Evolutionary conservation across 2,113 vertebrate species (phyloP).

Genomic region (Raphicerus campestris): DNA sequence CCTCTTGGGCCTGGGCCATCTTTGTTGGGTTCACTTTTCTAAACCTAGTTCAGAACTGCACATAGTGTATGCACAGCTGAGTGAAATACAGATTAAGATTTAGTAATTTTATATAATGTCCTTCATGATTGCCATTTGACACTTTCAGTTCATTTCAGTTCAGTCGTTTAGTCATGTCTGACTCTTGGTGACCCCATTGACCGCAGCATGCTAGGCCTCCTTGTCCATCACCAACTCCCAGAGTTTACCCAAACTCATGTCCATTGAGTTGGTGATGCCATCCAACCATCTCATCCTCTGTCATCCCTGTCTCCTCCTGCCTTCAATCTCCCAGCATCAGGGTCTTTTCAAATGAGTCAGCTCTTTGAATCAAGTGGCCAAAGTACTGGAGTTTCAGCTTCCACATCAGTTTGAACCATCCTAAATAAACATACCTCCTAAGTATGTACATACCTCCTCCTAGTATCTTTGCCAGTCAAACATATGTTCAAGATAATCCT

Average conservation of each 20-base stretch:
- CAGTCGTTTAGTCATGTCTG: neutral
- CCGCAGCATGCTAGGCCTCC: rapidly evolving
- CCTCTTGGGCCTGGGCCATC: neutral
- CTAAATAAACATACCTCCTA: neutral
- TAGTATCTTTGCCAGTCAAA: neutral
- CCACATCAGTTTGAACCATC: neutral
- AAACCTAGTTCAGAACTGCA: neutral
- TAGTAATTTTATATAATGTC: neutral
- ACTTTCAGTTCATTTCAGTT: neutral
- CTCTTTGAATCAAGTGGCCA: neutral
- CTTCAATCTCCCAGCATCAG: neutral
- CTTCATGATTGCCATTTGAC: neutral
- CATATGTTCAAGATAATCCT: neutral
- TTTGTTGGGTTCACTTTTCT: neutral
- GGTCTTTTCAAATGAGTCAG: neutral
- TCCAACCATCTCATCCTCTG: neutral
- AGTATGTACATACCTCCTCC: neutral
- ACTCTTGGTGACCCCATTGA: neutral
- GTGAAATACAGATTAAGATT: neutral
- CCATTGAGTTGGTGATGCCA: neutral
- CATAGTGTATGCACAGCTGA: neutral
- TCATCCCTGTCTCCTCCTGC: neutral
- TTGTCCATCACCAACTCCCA: neutral
- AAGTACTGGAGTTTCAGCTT: neutral
- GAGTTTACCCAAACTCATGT: neutral